Base-by-base conservation (phyloP, 2,888 invertebrate species). In the Heteropelma amictum region DNA sequence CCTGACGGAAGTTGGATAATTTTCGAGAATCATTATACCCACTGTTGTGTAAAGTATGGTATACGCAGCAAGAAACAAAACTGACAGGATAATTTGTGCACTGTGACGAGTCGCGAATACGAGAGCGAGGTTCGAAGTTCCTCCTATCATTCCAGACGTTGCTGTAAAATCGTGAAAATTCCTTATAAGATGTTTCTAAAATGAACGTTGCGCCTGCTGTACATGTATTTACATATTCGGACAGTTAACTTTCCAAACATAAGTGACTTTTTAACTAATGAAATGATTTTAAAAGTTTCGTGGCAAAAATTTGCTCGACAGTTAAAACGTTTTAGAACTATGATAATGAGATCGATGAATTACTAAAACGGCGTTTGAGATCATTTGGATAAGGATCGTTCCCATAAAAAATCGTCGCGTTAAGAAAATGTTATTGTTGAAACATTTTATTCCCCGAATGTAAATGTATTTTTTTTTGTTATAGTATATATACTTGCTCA, bases 1-100 rank as follows among this genome's bases (percentile, higher is more conserved):
- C 85, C 85, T 84, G 47, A 83, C 70, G 26, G 80, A 77, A 17
- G 85, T 85, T 23, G 83, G 84, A 79, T 84, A 85, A 78, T 80
- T 84, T 70, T 85, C 85, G 56, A 84, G 60, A 26, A 84, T 53
- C 8, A 81, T 21, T 40, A 82, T 77, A 26, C 70, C 76, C 7
- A 72, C 73, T 10, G 80, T 76, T 17, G 85, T 85, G 19, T 77
- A 65, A 17, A 79, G 70, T 28, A 82, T 78, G 1, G 83, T 78
- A 53, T 83, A 84, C 5, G 83, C 71, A 21, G 79, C 77, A 26
- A 85, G 72, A 38, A 81, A 76, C 30, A 82, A 71, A 17, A 72
- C 60, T 4, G 79, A 80, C 10, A 83, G 63, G 23, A 80, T 30
- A 14, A 77, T 47, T 45, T 72, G 76, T 1, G 63, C 54, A 6